These are phyloP conservation scores for Gallinago nigripennis DNA, from an alignment of 2,797 vertebrate genomes.

Conservation along the genomic window DNA sequence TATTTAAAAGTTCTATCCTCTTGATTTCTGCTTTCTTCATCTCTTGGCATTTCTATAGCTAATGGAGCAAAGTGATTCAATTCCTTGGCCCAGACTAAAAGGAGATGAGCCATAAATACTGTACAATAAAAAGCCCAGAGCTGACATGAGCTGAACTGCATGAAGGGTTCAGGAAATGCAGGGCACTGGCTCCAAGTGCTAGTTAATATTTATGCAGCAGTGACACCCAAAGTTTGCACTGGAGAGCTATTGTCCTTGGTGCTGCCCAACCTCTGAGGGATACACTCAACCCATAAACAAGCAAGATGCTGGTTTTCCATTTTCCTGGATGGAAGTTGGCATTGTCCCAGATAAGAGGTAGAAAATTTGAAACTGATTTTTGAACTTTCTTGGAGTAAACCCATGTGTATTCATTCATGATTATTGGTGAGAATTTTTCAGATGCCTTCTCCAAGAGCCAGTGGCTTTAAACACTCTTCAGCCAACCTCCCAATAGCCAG, in stretches of 20 bases:
- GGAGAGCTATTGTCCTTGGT: neutral
- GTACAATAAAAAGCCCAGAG: neutral
- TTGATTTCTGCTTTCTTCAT: neutral
- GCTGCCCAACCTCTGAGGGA: neutral
- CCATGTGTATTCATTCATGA: neutral
- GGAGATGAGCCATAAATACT: neutral
- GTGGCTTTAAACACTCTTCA: neutral
- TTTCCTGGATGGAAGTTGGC: neutral
- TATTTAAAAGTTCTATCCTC: neutral
- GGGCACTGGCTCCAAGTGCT: neutral
- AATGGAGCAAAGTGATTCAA: neutral
- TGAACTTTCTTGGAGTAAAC: neutral
- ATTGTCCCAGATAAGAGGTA: neutral
- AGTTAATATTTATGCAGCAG: neutral
- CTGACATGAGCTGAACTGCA: neutral
- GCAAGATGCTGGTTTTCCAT: neutral
- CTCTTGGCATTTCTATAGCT: neutral
- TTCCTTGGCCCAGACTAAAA: neutral
- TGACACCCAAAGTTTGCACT: neutral
- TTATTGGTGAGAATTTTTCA: neutral
- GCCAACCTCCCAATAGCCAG: neutral
- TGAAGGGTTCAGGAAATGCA: neutral
- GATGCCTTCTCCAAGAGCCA: neutral
- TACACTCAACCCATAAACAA: neutral
- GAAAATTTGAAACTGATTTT: neutral